These are phyloP conservation scores for Torymus texanus DNA, from an alignment of 2,888 invertebrate genomes.

Conservation along the genomic window DNA sequence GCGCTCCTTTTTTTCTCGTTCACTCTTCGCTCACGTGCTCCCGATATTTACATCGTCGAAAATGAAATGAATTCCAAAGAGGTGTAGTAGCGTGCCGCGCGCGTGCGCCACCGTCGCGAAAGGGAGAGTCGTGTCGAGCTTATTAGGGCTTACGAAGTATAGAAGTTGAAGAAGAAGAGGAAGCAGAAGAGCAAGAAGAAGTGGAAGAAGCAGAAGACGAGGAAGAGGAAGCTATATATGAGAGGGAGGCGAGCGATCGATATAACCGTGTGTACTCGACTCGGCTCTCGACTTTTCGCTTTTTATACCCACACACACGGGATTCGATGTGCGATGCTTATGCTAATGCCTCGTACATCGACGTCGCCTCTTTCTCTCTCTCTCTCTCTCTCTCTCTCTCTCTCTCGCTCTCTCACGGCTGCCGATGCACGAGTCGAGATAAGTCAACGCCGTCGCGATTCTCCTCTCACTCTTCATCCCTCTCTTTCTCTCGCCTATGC, in stretches of 20 bases:
- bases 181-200: not conserved
- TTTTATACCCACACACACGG: not conserved
- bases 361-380: constrained; percentile 20
- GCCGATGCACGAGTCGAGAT: constrained; percentile 61
- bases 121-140: constrained; percentile 22
- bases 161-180: not conserved
- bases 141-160: not conserved
- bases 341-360: constrained; percentile 44
- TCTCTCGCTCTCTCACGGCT: not conserved
- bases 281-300: constrained; percentile 1
- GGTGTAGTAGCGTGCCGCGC: not conserved
- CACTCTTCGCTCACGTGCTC: not conserved
- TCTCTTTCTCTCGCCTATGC: too few species aligned
- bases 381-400: constrained; percentile 12
- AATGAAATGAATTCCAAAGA: constrained; percentile 43
- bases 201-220: not conserved
- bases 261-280: not conserved
- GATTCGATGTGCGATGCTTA: constrained; percentile 21
- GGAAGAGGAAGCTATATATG: not conserved
- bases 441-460: constrained; percentile 50
- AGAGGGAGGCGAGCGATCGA: constrained; percentile 14
- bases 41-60: constrained; percentile 27
- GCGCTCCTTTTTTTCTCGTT: constrained; percentile 3
- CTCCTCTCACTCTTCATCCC: not conserved
- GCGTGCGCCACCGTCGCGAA: not conserved